These are phyloP conservation scores for Ornithorhynchus anatinus DNA, from an alignment of 2,113 vertebrate species.

Conservation along the genomic window DNA sequence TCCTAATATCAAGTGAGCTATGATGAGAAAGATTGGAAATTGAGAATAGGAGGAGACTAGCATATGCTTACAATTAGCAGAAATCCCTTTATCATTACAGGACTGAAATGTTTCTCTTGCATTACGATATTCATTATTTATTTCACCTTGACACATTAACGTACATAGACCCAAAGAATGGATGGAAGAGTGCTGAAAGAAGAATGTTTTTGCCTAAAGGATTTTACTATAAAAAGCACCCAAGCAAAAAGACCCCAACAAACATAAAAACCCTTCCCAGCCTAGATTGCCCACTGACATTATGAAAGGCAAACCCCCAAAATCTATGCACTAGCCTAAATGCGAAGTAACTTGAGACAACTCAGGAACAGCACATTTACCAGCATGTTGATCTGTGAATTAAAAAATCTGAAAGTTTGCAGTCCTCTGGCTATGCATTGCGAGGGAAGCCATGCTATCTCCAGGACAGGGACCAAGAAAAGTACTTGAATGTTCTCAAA, in stretches of 20 bases:
- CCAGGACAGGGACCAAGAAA: background rate
- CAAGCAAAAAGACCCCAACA: too few species aligned
- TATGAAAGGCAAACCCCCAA: background rate
- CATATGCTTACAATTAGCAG: background rate
- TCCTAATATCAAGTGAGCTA: background rate
- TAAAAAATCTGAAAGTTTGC: slow-evolving; percentile 8
- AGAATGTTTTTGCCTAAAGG: background rate
- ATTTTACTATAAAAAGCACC: background rate
- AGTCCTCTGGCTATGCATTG: background rate
- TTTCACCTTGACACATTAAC: background rate
- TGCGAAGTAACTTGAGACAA: background rate
- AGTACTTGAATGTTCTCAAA: too few species aligned
- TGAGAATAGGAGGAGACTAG: background rate
- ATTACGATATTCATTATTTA: background rate
- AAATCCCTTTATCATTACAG: rapidly evolving
- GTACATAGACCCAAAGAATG: background rate
- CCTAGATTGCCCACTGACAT: background rate
- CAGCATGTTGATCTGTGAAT: background rate
- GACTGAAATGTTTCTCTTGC: background rate
- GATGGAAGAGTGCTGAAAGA: background rate
- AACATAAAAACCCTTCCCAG: background rate
- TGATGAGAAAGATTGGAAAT: background rate
- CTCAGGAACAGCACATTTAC: background rate
- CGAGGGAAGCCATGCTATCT: background rate
- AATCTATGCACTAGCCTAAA: slow-evolving; percentile 13